Percentiles rank a stretch among this genome's conserved stretches.
phyloP scores from a whole-genome alignment of 2,113 vertebrate species.

The Ophthalmolycus amberensis region DNA sequence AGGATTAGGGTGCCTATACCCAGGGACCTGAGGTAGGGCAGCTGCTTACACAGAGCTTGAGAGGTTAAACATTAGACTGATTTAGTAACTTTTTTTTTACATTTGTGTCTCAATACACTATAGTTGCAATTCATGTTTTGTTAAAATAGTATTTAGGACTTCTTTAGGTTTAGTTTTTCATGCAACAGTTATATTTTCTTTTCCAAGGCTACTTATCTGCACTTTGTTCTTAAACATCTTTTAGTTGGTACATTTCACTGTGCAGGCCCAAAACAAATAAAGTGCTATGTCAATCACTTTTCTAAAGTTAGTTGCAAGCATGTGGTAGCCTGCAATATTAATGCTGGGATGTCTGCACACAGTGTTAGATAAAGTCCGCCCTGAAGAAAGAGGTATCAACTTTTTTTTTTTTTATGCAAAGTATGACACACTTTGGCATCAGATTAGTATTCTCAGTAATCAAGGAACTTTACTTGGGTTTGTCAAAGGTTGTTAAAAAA shows the following conservation, averaged over 20 bases:
- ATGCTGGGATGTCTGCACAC: too few relatives aligned
- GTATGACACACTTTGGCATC: background rate
- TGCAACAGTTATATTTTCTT: background rate
- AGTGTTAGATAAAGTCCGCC: background rate
- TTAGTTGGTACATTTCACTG: background rate
- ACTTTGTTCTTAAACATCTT: background rate
- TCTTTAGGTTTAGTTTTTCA: background rate
- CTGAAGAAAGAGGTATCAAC: background rate
- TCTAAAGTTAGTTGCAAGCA: background rate
- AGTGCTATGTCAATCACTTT: too few relatives aligned
- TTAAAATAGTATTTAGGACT: background rate
- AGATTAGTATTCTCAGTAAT: background rate
- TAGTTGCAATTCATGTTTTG: background rate
- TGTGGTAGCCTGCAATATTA: background rate
- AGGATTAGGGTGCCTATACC: conserved; percentile 76
- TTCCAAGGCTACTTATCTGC: background rate
- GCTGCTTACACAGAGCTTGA: conserved; percentile 70
- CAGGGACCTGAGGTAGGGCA: conserved; percentile 79
- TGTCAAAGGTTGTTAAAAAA: background rate
- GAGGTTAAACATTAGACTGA: background rate
- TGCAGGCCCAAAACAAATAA: background rate
- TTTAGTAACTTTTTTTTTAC: background rate
- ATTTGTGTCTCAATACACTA: background rate
- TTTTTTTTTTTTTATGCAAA: background rate
- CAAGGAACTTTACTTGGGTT: background rate